Conservation (phyloP, 2,888 invertebrate genomes). For the Mesodorylaimus sp. region DNA sequence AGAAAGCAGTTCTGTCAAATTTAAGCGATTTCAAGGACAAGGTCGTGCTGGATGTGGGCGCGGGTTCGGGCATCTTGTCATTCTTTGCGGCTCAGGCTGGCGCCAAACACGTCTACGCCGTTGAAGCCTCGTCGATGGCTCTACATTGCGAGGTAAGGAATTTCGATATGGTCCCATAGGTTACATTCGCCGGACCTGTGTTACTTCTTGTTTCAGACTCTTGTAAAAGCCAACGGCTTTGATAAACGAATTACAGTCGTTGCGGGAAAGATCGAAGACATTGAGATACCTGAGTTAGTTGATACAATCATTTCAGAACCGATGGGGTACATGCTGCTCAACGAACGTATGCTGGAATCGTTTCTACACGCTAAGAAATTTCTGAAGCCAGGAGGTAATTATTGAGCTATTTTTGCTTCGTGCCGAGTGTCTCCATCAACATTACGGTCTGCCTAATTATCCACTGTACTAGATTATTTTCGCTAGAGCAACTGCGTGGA, state of each 20-base stretch:
- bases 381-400: conserved; percentile 53
- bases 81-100: conserved; percentile 97
- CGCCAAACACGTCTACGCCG: conserved; percentile 84
- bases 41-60: conserved; percentile 87
- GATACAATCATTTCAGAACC: conserved; percentile 96
- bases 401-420: conserved; percentile 5
- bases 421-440: background rate
- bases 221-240: conserved; percentile 73
- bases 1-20: conserved; percentile 83
- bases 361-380: conserved; percentile 96
- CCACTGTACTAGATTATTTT: no score
- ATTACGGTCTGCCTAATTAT: no score
- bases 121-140: conserved; percentile 98
- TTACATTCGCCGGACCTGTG: background rate
- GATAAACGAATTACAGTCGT: conserved; percentile 72
- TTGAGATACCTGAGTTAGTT: conserved; percentile 77
- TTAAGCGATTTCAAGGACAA: conserved; percentile 62
- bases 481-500: no score
- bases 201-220: conserved; percentile 38
- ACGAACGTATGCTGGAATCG: conserved; percentile 95
- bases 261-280: conserved; percentile 94
- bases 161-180: background rate
- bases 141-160: conserved; percentile 57
- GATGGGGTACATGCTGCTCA: conserved; percentile 99
- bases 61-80: conserved; percentile 90